Percentiles rank a stretch among this genome's conserved stretches.
phyloP scores from a whole-genome alignment of 2,797 vertebrate species.

The Cheirogaleus major region DNA sequence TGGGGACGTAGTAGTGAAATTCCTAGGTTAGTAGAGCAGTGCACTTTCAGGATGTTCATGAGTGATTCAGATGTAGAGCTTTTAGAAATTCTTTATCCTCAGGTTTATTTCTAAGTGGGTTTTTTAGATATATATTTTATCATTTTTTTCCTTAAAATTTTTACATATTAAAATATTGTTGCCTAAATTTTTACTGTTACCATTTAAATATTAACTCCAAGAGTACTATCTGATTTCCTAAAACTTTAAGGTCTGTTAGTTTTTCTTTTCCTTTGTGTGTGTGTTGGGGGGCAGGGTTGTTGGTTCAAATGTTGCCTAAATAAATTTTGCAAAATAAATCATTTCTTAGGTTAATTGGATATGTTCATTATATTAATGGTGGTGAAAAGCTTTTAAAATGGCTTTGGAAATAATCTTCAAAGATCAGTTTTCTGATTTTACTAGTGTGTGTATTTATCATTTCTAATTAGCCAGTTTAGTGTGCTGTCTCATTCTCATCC shows the following conservation, averaged over 20 bases:
- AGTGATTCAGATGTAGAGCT: neutral
- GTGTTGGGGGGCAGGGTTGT: neutral
- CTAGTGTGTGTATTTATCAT: neutral
- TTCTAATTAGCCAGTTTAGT: neutral
- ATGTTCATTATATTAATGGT: neutral
- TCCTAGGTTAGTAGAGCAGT: neutral
- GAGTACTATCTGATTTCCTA: neutral
- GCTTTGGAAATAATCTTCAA: neutral
- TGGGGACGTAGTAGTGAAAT: fast-evolving
- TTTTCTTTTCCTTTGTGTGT: neutral
- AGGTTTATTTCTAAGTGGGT: neutral
- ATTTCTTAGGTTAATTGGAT: neutral
- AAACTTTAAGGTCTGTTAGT: neutral
- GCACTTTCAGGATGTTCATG: fast-evolving
- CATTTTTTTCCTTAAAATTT: neutral
- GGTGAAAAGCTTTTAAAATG: neutral
- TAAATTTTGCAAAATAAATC: neutral
- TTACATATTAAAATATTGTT: neutral
- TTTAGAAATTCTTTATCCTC: neutral
- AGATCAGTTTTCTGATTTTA: neutral
- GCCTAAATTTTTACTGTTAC: neutral
- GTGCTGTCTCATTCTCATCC: neutral
- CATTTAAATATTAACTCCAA: neutral
- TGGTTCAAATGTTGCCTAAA: slow-evolving; percentile 21
- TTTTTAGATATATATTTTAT: neutral